phyloP scores from a whole-genome alignment of 2,113 vertebrate genomes.

The Crotalus helleri region DNA sequence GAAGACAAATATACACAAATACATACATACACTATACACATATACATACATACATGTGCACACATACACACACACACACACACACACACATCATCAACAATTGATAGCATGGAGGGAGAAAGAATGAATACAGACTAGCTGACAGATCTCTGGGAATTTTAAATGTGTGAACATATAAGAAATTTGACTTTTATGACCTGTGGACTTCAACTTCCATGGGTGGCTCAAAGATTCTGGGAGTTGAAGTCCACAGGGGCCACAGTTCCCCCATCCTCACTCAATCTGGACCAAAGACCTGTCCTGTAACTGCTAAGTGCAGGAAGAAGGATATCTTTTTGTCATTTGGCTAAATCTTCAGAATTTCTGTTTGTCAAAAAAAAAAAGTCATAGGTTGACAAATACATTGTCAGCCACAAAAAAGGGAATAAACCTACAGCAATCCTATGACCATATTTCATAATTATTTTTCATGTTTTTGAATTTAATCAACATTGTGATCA shows the following conservation, averaged over 20 bases:
- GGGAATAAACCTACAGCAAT: not conserved
- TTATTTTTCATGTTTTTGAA: not conserved
- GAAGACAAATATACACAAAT: not conserved
- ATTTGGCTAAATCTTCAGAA: not conserved
- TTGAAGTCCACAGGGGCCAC: not conserved
- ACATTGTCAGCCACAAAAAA: not conserved
- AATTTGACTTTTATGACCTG: not conserved
- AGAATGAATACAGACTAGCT: not conserved
- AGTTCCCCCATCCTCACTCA: fast-evolving
- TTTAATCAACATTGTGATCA: not conserved
- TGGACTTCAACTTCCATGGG: not conserved
- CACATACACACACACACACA: not conserved
- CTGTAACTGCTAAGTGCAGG: not conserved
- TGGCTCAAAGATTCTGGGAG: not conserved
- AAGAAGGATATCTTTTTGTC: not conserved
- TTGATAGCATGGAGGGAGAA: not conserved
- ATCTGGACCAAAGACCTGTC: not conserved
- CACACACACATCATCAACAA: not conserved
- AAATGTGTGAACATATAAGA: not conserved
- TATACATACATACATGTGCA: not conserved
- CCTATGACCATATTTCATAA: not conserved
- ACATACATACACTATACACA: not conserved
- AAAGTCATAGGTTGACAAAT: not conserved
- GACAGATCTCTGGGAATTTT: not conserved
- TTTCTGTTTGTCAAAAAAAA: not conserved